These are phyloP conservation scores for Antheraea yamamai DNA, from an alignment of 2,888 invertebrate genomes.

Conservation along the genomic window DNA sequence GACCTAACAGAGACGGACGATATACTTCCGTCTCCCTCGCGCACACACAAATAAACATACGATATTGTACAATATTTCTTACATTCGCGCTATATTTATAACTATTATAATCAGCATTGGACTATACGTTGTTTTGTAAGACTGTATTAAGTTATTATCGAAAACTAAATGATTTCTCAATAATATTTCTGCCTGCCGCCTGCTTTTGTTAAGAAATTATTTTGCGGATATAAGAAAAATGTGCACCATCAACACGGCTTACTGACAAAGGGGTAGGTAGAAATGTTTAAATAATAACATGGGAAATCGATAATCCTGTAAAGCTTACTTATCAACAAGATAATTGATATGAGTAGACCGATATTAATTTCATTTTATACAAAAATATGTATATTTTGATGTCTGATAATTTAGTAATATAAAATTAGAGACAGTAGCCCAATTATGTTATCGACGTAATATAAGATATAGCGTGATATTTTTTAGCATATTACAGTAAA, in stretches of 20 bases:
- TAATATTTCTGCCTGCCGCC: neutral
- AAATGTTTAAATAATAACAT: neutral
- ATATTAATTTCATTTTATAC: neutral
- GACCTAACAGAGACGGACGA: neutral
- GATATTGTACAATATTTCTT: neutral
- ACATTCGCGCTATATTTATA: constrained; percentile 4
- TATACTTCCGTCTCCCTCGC: neutral
- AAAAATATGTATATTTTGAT: neutral
- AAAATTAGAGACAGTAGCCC: neutral
- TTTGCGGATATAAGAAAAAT: neutral
- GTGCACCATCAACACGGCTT: neutral
- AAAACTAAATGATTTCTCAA: neutral
- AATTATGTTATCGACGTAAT: neutral
- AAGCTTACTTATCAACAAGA: neutral
- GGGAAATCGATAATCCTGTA: neutral
- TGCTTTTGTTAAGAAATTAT: neutral
- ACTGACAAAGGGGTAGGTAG: neutral
- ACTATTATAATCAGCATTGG: neutral
- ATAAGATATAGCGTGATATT: neutral
- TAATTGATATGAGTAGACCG: neutral
- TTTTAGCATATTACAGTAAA: neutral
- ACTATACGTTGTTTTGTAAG: neutral
- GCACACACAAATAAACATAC: neutral
- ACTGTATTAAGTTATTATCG: neutral
- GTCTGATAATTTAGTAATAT: neutral